Evolutionary conservation across 2,888 invertebrate species (phyloP).

Genomic region (Gastracanthus pulcherrimus): DNA sequence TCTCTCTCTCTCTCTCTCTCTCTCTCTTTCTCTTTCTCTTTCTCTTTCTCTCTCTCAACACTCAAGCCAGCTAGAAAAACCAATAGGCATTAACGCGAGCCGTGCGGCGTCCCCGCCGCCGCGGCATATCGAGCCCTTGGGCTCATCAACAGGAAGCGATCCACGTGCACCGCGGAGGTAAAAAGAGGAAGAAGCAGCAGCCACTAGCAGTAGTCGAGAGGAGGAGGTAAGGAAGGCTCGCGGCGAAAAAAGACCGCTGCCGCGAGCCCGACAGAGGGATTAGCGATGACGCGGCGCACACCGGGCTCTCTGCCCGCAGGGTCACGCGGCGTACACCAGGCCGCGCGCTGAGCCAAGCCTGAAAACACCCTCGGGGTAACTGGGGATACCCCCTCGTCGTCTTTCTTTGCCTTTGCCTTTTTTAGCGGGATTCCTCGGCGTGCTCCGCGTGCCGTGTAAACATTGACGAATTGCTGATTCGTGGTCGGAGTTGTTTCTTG

Average conservation of each 20-base stretch:
- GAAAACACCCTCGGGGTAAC: conserved; percentile 65
- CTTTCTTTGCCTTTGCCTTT: conserved; percentile 7
- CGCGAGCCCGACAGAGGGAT: conserved; percentile 20
- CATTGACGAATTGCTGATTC: neutral
- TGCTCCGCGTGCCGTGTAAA: neutral
- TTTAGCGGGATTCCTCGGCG: neutral
- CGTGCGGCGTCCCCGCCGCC: too few relatives aligned
- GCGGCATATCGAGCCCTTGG: neutral
- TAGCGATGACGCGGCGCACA: conserved; percentile 38
- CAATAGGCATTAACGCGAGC: neutral
- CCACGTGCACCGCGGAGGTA: neutral
- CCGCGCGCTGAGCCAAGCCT: conserved; percentile 66
- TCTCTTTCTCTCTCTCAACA: too few relatives aligned
- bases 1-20: too few relatives aligned
- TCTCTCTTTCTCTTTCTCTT: too few relatives aligned
- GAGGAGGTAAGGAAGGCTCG: conserved; percentile 3
- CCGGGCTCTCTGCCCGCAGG: neutral
- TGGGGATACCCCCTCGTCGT: conserved; percentile 66
- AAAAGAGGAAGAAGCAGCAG: neutral
- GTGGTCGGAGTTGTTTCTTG: neutral
- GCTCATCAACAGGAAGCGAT: neutral
- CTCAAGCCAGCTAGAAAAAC: too few relatives aligned
- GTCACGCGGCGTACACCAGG: conserved; percentile 45
- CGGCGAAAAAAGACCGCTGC: conserved; percentile 1
- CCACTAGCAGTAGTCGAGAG: neutral